A percentile compares a stretch with the other conserved stretches of the same genome.
phyloP scores from a whole-genome alignment of 2,113 vertebrate species.

The Nibea coibor region DNA sequence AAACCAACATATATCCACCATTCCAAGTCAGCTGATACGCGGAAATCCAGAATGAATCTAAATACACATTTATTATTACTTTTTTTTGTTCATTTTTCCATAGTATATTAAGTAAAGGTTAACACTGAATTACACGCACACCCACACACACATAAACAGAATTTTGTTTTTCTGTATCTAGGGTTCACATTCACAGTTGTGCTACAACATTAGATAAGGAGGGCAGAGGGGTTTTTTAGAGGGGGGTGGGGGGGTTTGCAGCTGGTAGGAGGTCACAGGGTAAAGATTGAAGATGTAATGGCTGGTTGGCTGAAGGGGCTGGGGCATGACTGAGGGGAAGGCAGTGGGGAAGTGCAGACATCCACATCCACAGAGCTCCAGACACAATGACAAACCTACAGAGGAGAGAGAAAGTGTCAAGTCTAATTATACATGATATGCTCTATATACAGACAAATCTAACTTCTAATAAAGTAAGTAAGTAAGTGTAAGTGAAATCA shows the following conservation, averaged over 20 bases:
- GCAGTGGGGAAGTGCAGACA: constrained; percentile 73
- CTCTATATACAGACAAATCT: background rate
- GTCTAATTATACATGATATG: background rate
- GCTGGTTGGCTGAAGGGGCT: constrained; percentile 66
- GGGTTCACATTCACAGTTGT: constrained; percentile 97
- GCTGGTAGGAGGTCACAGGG: constrained; percentile 85
- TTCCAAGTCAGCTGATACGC: constrained; percentile 77
- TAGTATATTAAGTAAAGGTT: constrained; percentile 89
- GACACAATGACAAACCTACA: constrained; percentile 72
- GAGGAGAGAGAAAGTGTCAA: background rate
- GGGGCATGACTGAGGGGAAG: constrained; percentile 46
- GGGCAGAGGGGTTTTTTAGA: constrained; percentile 50
- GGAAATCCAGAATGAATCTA: constrained; percentile 86
- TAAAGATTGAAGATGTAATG: constrained; percentile 59
- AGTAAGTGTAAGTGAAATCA: too few species aligned
- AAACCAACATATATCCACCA: constrained; percentile 80
- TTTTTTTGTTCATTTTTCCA: constrained; percentile 68
- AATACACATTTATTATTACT: constrained; percentile 86
- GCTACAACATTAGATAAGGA: constrained; percentile 92
- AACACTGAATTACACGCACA: constrained; percentile 95
- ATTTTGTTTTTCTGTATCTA: constrained; percentile 84
- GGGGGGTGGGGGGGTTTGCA: constrained; percentile 76
- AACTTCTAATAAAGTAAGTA: background rate
- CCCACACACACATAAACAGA: constrained; percentile 82
- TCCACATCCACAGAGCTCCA: constrained; percentile 79